Percentiles rank a stretch among this genome's conserved stretches.
Evolutionary conservation across 2,888 invertebrate genomes (phyloP).

Genomic region (Eupithecia tripunctaria): DNA sequence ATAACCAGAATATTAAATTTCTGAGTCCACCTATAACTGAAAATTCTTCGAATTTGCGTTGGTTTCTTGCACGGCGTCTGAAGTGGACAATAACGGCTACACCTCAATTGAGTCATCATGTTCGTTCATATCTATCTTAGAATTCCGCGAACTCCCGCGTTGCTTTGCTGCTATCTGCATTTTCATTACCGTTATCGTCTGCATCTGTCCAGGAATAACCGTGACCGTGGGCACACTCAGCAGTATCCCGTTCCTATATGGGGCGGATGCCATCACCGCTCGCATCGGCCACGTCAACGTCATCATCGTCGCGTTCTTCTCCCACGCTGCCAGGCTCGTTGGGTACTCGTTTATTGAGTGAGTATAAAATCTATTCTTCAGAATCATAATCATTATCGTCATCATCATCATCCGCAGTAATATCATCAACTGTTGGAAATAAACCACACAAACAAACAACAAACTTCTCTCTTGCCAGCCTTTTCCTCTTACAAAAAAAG

Average conservation of each 20-base stretch:
- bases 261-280: constrained; percentile 92
- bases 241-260: constrained; percentile 93
- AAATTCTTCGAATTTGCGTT: not conserved
- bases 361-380: constrained; percentile 59
- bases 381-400: not conserved
- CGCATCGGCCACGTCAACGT: constrained; percentile 93
- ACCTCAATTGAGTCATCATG: constrained; percentile 7
- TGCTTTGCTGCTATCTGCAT: not conserved
- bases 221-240: constrained; percentile 93
- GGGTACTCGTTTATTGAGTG: constrained; percentile 94
- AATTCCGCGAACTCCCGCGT: constrained; percentile 8
- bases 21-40: too few species aligned
- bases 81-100: not conserved
- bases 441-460: too few species aligned
- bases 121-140: not conserved
- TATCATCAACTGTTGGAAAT: not conserved
- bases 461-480: not conserved
- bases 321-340: constrained; percentile 91
- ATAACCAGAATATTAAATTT: not conserved
- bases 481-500: not conserved
- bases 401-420: not conserved
- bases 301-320: constrained; percentile 93
- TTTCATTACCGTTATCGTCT: constrained; percentile 38
- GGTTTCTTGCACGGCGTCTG: not conserved
- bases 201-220: constrained; percentile 86